Evolutionary conservation across 2,888 invertebrate species (phyloP), one percentile per base, ranked within the genome.

Genomic region (Pandemis corylana): DNA sequence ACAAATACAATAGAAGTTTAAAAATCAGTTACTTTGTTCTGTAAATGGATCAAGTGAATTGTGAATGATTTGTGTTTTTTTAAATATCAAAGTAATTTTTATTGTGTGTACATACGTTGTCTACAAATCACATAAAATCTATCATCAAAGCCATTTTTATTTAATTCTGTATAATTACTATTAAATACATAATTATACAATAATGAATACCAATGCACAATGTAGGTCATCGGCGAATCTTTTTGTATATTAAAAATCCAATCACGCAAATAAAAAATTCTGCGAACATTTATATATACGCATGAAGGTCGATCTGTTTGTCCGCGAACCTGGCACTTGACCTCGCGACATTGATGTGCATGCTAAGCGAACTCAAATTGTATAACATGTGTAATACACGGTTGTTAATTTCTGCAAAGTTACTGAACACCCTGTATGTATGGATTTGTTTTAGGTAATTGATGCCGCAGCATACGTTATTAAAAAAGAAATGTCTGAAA

Each of bases 281-380:
- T 28, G 20, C 28, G 28, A 28, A 59, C 59, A 28, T 59, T 59
- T 59, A 59, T 59, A 28, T 59, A 59, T 28, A 59, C 59, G 59
- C 7, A 28, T 28, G 59, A 59, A 59, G 59, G 59, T 59, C 59
- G 28, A 9, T 59, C 5, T 12, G 59, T 59, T 12, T 4, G 53
- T 56, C 59, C 59, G 28, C 59, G 59, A 59, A 59, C 59, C 59
- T 59, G 5, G 59, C 28, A 28, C 59, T 28, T 59, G 59, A 59
- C 59, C 59, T 59, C 59, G 59, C 28, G 59, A 9, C 59, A 9
- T 9, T 9, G 59, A 20, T 59, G 59, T 59, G 59, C 4, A 59
- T 28, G 28, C 59, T 59, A 59, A 59, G 12, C 28, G 59, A 59
- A 28, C 5, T 1, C 28, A 12, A 59, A 28, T 59, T 59, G 59